Percentiles rank a stretch among this genome's conserved stretches.
phyloP scores from a whole-genome alignment of 2,113 vertebrate species.

The Salminus brasiliensis region DNA sequence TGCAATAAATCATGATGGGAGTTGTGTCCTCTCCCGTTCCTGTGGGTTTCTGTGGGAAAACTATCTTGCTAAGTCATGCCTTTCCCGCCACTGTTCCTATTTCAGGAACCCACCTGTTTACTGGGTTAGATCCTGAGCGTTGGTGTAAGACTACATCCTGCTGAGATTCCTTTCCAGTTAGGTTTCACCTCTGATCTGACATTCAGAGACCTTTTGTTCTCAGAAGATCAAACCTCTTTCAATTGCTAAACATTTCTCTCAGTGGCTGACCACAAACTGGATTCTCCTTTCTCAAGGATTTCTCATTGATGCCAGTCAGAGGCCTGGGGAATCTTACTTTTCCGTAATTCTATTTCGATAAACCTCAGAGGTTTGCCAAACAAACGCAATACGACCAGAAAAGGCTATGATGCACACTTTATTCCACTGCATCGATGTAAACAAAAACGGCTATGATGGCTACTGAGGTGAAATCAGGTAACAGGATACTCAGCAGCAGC shows the following conservation, averaged over 20 bases:
- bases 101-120: constrained; percentile 54
- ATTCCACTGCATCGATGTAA: constrained; percentile 6
- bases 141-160: constrained; percentile 47
- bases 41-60: constrained; percentile 36
- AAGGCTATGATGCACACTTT: neutral
- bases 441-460: constrained; percentile 34
- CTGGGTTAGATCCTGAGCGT: constrained; percentile 33
- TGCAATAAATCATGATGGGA: constrained; percentile 45
- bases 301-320: neutral
- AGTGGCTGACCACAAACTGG: neutral
- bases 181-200: constrained; percentile 40
- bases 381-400: neutral
- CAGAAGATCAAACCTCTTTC: neutral
- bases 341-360: neutral
- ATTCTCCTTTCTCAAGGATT: no score
- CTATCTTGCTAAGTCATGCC: constrained; percentile 30
- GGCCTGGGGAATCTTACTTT: neutral
- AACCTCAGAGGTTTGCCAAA: neutral
- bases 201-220: constrained; percentile 29
- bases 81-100: constrained; percentile 50
- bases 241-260: neutral
- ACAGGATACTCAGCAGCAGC: constrained; percentile 21
- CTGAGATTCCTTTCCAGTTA: constrained; percentile 38
- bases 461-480: constrained; percentile 49
- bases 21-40: constrained; percentile 1